Evolutionary conservation across 2,888 invertebrate species (phyloP), one percentile per base, ranked within the genome.

Genomic region (Lapara coniferarum): DNA sequence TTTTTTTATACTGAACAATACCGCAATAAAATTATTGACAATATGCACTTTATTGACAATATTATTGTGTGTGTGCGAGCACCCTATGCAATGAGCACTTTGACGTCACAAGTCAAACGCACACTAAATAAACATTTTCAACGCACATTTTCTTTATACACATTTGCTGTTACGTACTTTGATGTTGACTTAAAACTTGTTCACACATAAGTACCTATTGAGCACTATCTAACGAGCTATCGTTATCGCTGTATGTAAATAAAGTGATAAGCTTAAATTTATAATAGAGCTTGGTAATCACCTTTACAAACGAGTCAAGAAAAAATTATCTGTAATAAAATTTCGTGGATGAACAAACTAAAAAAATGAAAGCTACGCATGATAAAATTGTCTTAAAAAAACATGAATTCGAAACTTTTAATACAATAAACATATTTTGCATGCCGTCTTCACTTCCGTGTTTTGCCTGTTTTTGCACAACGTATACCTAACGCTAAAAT

Each of bases 41-140:
- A n/a, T n/a, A n/a, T n/a, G n/a, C n/a, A n/a, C n/a, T n/a, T n/a
- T n/a, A n/a, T n/a, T n/a, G n/a, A n/a, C n/a, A n/a, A n/a, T n/a
- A n/a, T n/a, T n/a, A n/a, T n/a, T n/a, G n/a, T n/a, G n/a, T n/a
- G n/a, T n/a, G n/a, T n/a, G n/a, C n/a, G n/a, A n/a, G n/a, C n/a
- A n/a, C n/a, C n/a, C 68, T 68, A 58, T n/a, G n/a, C 46, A 51
- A 58, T 58, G 68, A 68, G 30, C 52, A 68, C 57, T 44, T 63
- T 57, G 58, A 49, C 68, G 55, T 68, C 56, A 58, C 49, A 30
- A 58, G 14, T 56, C 14, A 66, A 66, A 63, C 63, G 19, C 13
- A 49, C 16, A 46, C 6, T 13, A 49, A 19, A 55, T 55, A 55
- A 68, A 51, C 25, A 51, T 49, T 57, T 14, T 16, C 16, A 19